These are phyloP conservation scores for Drosophila borborema DNA, from an alignment of 2,888 invertebrate genomes.

Conservation along the genomic window DNA sequence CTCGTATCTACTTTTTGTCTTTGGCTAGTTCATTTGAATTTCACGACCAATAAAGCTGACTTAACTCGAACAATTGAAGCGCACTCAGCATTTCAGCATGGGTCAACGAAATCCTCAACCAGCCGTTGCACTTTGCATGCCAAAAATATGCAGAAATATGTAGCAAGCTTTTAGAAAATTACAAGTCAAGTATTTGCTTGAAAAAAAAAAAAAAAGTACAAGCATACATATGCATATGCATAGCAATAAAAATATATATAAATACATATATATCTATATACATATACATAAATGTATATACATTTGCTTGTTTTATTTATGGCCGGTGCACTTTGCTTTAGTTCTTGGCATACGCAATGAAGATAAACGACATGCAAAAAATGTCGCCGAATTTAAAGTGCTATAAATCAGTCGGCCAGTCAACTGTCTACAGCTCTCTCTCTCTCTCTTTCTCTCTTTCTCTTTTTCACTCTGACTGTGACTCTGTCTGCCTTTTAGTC, in stretches of 20 bases:
- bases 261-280: background rate
- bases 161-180: slow-evolving; percentile 79
- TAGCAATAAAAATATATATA: slow-evolving; percentile 2
- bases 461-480: background rate
- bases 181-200: slow-evolving; percentile 66
- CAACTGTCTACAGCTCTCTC: slow-evolving; percentile 14
- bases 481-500: slow-evolving; percentile 38
- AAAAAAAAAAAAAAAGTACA: background rate
- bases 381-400: slow-evolving; percentile 80
- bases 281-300: slow-evolving; percentile 34
- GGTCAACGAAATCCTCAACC: slow-evolving; percentile 19
- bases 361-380: slow-evolving; percentile 82
- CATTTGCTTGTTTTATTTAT: slow-evolving; percentile 67
- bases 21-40: slow-evolving; percentile 27
- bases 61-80: slow-evolving; percentile 12
- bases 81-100: slow-evolving; percentile 19
- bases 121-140: slow-evolving; percentile 65
- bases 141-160: slow-evolving; percentile 71
- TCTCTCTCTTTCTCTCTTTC: background rate
- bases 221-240: slow-evolving; percentile 17
- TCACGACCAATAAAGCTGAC: slow-evolving; percentile 18
- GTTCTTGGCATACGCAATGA: slow-evolving; percentile 78
- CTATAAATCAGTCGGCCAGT: slow-evolving; percentile 73
- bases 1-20: background rate
- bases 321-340: slow-evolving; percentile 63